Evolutionary conservation across 2,797 vertebrate genomes (phyloP).

Genomic region (Podarcis siculus): DNA sequence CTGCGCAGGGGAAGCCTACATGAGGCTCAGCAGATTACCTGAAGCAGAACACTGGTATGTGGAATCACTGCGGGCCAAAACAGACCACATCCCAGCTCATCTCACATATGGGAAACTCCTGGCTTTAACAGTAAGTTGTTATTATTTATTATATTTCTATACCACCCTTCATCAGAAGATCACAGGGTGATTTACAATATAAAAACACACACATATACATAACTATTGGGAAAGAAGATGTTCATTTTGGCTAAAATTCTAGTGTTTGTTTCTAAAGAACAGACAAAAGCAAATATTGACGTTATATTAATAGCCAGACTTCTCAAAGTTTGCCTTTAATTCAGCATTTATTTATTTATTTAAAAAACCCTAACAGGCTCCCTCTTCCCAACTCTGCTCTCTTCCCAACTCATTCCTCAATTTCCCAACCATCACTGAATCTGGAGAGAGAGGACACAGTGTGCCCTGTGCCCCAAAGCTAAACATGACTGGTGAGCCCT

Average conservation of each 20-base stretch:
- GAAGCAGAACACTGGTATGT: conserved; percentile 95
- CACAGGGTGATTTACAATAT: no score
- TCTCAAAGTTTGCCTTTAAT: neutral
- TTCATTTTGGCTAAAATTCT: neutral
- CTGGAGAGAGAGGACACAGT: neutral
- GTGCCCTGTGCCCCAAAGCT: neutral
- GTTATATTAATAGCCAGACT: neutral
- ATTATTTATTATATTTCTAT: no score
- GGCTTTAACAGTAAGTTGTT: conserved; percentile 88
- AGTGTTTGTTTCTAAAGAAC: neutral
- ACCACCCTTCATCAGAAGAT: no score
- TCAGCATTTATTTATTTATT: no score
- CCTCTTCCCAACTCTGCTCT: neutral
- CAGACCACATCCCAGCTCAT: conserved; percentile 97
- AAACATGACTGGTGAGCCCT: neutral
- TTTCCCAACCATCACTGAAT: neutral
- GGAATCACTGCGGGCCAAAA: conserved; percentile 93
- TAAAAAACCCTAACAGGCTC: no score
- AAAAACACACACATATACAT: no score
- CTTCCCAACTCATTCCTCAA: no score
- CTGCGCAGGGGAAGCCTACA: conserved; percentile 92
- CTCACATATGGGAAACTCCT: conserved; percentile 97
- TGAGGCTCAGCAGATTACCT: conserved; percentile 89
- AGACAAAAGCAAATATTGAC: neutral
- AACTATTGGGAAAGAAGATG: neutral